Conservation (phyloP, 2,888 invertebrate genomes). For the Papilio protenor region DNA sequence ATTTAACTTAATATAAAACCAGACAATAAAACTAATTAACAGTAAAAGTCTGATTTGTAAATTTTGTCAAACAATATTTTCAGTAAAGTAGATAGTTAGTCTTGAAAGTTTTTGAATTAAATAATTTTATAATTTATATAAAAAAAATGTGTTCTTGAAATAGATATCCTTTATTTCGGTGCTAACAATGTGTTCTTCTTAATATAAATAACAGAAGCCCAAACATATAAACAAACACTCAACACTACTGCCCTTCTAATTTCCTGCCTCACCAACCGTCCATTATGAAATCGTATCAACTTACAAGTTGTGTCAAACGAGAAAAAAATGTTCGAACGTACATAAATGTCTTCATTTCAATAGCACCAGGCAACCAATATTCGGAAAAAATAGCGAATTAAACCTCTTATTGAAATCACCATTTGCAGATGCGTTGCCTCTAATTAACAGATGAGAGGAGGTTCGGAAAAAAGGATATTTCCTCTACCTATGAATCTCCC, state of each 20-base stretch:
- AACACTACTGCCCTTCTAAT: conserved; percentile 28
- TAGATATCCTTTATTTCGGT: background rate
- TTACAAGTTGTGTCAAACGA: conserved; percentile 14
- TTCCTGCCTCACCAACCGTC: conserved; percentile 25
- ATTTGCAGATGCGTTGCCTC: too few species aligned
- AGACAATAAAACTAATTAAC: background rate
- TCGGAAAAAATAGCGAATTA: too few species aligned
- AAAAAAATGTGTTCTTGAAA: background rate
- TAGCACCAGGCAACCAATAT: background rate
- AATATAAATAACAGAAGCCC: background rate
- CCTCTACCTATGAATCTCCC: too few species aligned
- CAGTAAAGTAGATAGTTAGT: background rate
- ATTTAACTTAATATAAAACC: background rate
- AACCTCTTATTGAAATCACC: too few species aligned
- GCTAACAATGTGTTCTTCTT: background rate
- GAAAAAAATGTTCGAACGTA: background rate
- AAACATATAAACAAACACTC: conserved; percentile 4
- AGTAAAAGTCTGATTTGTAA: background rate
- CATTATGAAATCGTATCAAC: conserved; percentile 35
- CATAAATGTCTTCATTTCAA: background rate
- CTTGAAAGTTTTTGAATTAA: background rate
- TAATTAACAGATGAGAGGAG: too few species aligned
- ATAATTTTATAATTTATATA: background rate
- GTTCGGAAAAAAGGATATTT: too few species aligned
- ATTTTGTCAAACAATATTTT: background rate